These are phyloP conservation scores for Bettongia penicillata DNA, from an alignment of 2,113 vertebrate species.

Conservation along the genomic window DNA sequence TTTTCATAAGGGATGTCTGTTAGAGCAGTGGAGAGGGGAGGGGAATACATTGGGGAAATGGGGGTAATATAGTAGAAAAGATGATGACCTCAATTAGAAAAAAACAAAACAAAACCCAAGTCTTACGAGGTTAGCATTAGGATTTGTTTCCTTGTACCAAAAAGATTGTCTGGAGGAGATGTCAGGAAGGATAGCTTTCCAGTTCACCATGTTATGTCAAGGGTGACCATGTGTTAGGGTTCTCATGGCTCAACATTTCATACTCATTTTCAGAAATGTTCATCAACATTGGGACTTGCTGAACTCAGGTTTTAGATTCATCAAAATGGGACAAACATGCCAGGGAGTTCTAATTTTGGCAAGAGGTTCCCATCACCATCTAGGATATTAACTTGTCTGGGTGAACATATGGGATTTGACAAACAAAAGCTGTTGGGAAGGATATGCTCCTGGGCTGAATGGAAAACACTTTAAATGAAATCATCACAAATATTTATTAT, in stretches of 20 bases:
- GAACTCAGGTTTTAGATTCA: slow-evolving; percentile 67
- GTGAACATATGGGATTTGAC: slow-evolving; percentile 75
- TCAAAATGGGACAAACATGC: neutral
- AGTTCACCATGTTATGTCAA: slow-evolving; percentile 19
- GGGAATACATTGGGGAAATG: neutral
- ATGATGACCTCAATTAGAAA: neutral
- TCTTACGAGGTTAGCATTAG: neutral
- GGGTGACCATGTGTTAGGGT: neutral
- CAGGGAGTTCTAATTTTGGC: slow-evolving; percentile 70
- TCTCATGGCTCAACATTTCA: slow-evolving; percentile 58
- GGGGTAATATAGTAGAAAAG: neutral
- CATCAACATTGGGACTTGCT: slow-evolving; percentile 69
- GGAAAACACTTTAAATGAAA: slow-evolving; percentile 72
- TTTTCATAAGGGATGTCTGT: neutral
- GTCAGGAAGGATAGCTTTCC: neutral
- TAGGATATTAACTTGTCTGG: slow-evolving; percentile 76
- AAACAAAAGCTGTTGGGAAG: slow-evolving; percentile 73
- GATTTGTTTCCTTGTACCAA: neutral
- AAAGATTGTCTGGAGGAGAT: neutral
- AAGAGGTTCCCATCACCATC: slow-evolving; percentile 41
- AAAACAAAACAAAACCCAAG: neutral
- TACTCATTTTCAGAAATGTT: slow-evolving; percentile 64
- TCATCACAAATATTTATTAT: slow-evolving; percentile 52
- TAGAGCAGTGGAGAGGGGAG: neutral
- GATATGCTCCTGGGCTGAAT: slow-evolving; percentile 64